A percentile compares a stretch with the other conserved stretches of the same genome.
Evolutionary conservation across 2,888 invertebrate genomes (phyloP).

Genomic region (Argyra leucocephala): DNA sequence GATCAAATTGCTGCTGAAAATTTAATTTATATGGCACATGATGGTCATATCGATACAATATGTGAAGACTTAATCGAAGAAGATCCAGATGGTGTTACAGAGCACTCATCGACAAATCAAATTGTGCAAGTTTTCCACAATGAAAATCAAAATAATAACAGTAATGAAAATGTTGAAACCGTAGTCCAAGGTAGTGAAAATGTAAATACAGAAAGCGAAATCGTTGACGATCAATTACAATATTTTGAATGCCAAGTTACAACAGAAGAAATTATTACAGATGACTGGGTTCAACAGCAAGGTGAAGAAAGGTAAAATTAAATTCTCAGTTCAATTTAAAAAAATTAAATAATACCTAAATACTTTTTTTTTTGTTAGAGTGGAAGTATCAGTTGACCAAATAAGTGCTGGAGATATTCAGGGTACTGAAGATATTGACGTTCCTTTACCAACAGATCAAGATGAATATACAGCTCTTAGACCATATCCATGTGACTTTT

Average conservation of each 20-base stretch:
- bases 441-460: constrained; percentile 72
- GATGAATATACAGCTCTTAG: constrained; percentile 57
- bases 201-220: constrained; percentile 25
- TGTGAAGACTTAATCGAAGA: constrained; percentile 31
- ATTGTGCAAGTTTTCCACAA: neutral
- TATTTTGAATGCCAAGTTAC: constrained; percentile 56
- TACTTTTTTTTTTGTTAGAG: constrained; percentile 41
- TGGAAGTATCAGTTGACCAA: constrained; percentile 58
- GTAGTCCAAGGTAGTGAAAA: constrained; percentile 23
- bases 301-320: constrained; percentile 57
- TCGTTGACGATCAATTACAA: constrained; percentile 24
- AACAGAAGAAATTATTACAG: constrained; percentile 71
- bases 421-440: constrained; percentile 58
- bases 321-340: neutral
- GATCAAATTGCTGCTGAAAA: constrained; percentile 58
- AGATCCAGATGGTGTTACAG: constrained; percentile 24
- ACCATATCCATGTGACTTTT: constrained; percentile 80
- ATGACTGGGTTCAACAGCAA: constrained; percentile 66
- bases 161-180: constrained; percentile 23
- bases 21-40: constrained; percentile 53
- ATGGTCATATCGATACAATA: constrained; percentile 39
- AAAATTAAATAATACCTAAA: neutral
- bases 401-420: constrained; percentile 45
- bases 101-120: constrained; percentile 16
- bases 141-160: constrained; percentile 21